Evolutionary conservation across 2,888 invertebrate species (phyloP), one percentile per base, ranked within the genome.

Genomic region (Caenorhabditis sinica): DNA sequence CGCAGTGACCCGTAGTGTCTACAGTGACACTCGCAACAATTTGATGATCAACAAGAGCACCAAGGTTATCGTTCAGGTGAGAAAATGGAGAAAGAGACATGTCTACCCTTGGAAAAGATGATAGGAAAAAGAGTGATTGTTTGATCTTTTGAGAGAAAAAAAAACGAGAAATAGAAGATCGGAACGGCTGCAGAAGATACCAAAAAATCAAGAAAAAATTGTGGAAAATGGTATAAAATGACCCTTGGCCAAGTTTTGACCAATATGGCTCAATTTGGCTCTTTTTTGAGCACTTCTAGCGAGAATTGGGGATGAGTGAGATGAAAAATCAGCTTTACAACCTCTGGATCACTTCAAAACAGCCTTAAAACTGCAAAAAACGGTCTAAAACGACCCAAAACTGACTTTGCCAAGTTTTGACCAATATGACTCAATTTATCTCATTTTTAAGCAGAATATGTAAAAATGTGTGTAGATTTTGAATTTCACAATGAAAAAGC

Each of bases 51-150:
- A 82, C 40, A 73, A 65, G 36, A 69, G 83, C 65, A 89, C 89
- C 53, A 89, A 89, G 68, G 89, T 89, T 73, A 88, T 89, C 81
- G 82, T 88, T 66, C 89, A 89, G 88, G 88, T 40, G 6, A 2
- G 20, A 49, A 58, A 51, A 36, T 20, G n/a, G 9, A 5, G 28
- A 43, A 13, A 5, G 11, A 28, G 20, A 17, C 9, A 53, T 65
- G 56, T 51, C 8, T 20, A 49, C 20, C n/a, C n/a, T n/a, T 13
- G n/a, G n/a, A 49, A 20, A 49, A 49, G 49, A 49, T 49, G 49
- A 49, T 49, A 49, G 17, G n/a, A n/a, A n/a, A n/a, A 28, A 53
- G 33, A 28, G 60, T 49, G 43, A 72, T 58, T 72, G 36, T 74
- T 74, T 74, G 28, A 69, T 71, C 20, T 66, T 49, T 25, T 20